Conservation (phyloP, 2,888 invertebrate species). For the Caenorhabditis doughertyi region DNA sequence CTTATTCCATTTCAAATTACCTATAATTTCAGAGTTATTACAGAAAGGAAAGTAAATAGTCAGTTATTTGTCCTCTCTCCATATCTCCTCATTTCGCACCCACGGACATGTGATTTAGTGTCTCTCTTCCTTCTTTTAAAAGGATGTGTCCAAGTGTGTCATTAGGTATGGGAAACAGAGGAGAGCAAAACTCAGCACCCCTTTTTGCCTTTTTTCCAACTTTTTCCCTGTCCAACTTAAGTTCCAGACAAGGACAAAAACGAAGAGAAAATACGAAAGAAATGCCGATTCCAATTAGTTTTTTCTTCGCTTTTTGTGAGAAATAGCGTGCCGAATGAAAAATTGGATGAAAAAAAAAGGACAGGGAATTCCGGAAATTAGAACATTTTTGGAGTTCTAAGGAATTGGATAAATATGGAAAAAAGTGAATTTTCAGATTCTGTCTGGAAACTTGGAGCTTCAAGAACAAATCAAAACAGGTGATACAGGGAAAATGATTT, state of each 20-base stretch:
- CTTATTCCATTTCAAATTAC: neutral
- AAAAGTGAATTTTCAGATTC: neutral
- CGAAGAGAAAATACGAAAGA: neutral
- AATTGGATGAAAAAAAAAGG: conserved; percentile 5
- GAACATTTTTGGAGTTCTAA: neutral
- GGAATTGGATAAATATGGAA: neutral
- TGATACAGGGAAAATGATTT: too few species aligned
- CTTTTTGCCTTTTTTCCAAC: neutral
- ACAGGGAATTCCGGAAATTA: neutral
- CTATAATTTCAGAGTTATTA: neutral
- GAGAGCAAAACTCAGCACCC: conserved; percentile 39
- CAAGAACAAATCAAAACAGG: too few species aligned
- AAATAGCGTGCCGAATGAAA: conserved; percentile 11
- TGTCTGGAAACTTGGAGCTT: too few species aligned
- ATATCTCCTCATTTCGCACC: neutral
- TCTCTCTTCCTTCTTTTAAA: neutral
- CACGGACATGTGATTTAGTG: conserved; percentile 39
- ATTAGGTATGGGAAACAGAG: conserved; percentile 46
- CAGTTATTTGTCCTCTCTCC: neutral
- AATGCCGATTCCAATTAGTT: conserved; percentile 37
- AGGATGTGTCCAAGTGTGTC: conserved; percentile 36
- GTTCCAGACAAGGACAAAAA: conserved; percentile 33
- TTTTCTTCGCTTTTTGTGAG: conserved; percentile 1
- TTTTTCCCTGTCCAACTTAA: too few species aligned
- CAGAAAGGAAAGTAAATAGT: neutral